Conservation (phyloP, 1,140 invertebrate species). For the Leptonema lineaticorne region DNA sequence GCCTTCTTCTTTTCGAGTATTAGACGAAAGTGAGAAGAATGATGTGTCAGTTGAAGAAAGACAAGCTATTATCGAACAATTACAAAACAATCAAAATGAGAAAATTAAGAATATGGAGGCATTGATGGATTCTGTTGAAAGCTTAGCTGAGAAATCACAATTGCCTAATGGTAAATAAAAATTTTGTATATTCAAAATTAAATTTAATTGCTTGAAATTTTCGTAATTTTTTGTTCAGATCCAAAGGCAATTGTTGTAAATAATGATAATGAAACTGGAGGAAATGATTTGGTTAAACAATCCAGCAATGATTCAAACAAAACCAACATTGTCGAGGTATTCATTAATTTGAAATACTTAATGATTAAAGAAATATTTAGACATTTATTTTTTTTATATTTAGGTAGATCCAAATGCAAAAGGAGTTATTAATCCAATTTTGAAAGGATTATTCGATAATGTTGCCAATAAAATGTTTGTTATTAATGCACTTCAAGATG, state of each 20-base stretch:
- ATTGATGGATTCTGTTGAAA: constrained; percentile 29
- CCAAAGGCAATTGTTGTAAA: too few relatives aligned
- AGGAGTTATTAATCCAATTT: constrained; percentile 36
- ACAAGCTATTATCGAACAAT: constrained; percentile 33
- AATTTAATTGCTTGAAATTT: too few relatives aligned
- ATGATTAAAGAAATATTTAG: neutral
- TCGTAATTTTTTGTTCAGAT: too few relatives aligned
- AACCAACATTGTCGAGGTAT: neutral
- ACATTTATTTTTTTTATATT: neutral
- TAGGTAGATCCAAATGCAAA: constrained; percentile 33
- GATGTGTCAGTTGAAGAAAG: constrained; percentile 31
- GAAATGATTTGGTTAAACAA: too few relatives aligned
- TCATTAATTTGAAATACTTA: neutral
- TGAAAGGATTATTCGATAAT: constrained; percentile 36
- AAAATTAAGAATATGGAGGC: constrained; percentile 35
- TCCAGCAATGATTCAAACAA: too few relatives aligned
- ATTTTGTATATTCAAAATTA: neutral
- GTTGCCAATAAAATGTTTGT: constrained; percentile 33
- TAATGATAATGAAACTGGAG: too few relatives aligned
- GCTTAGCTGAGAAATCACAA: constrained; percentile 36
- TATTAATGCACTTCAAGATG: constrained; percentile 4
- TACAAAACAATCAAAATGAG: constrained; percentile 32
- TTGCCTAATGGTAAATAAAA: neutral
- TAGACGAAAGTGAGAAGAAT: constrained; percentile 18
- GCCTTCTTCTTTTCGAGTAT: constrained; percentile 1